Evolutionary conservation across 2,113 vertebrate genomes (phyloP), one percentile per base, ranked within the genome.

Genomic region (Callocephalon fimbriatum): DNA sequence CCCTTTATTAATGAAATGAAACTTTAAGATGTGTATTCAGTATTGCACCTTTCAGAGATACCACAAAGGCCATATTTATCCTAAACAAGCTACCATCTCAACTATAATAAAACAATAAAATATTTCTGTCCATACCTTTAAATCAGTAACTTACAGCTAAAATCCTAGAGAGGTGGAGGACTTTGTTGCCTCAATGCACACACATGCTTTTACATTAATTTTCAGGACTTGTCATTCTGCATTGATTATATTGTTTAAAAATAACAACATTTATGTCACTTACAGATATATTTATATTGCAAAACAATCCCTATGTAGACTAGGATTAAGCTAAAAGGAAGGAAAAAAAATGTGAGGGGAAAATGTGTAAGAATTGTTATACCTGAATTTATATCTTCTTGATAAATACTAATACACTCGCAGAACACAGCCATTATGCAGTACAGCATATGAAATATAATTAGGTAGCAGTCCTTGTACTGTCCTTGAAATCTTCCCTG

Each of bases 111-210:
- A 81, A 56, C 4, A 51, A 62, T 61, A 56, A 76, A 47, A 15
- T 42, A 77, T 50, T 68, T 47, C 25, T 74, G 6, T 4, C 8
- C 1, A 2, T 63, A 74, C 3, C 10, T 4, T 6, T 65, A 88
- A 59, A 56, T n/a, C 23, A 44, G 27, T 50, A 81, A n/a, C 51
- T 67, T n/a, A 58, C 3, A 87, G 12, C 15, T 74, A 85, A 91
- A 87, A 68, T 66, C 18, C 12, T 20, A 42, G 27, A 75, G n/a
- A 76, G 5, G 16, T 4, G 72, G 44, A 66, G 14, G 9, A 48
- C 19, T 59, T 2, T 2, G 2, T 44, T 78, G 25, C 38, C n/a
- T 61, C 0, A 0, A 44, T 31, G 20, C 7, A 51, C 1, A 1
- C 3, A 42, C 7, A 5, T 67, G 47, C 26, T 81, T 4, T 47